Evolutionary conservation across 2,113 vertebrate species (phyloP).

Genomic region (Psammodynastes pulverulentus): DNA sequence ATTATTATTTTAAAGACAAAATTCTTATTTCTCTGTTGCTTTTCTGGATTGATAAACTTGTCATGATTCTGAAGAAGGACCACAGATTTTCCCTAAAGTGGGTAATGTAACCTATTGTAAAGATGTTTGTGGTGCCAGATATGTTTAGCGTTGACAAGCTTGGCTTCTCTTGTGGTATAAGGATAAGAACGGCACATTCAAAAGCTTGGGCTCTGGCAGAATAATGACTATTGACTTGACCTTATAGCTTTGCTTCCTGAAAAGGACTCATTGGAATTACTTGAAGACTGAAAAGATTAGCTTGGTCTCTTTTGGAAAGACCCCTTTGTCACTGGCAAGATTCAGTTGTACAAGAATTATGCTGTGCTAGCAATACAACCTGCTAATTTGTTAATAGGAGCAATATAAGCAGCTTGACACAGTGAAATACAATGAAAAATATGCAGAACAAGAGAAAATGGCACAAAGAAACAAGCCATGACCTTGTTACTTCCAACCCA

Average conservation of each 20-base stretch:
- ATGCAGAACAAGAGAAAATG: neutral
- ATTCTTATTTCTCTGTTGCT: neutral
- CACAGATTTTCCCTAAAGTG: neutral
- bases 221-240: neutral
- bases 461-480: neutral
- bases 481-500: neutral
- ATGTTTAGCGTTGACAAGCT: neutral
- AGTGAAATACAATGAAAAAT: neutral
- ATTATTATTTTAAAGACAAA: neutral
- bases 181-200: neutral
- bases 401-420: neutral
- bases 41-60: neutral
- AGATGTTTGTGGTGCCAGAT: neutral
- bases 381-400: neutral
- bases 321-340: neutral
- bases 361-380: neutral
- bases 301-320: neutral
- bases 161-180: neutral
- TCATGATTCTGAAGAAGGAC: neutral
- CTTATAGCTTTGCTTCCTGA: neutral
- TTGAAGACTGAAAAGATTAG: neutral
- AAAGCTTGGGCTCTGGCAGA: neutral
- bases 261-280: neutral
- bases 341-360: neutral
- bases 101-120: neutral